A percentile compares a stretch with the other conserved stretches of the same genome.
These are phyloP conservation scores for Orestias chungarensis DNA, from an alignment of 2,797 vertebrate genomes.

Conservation along the genomic window DNA sequence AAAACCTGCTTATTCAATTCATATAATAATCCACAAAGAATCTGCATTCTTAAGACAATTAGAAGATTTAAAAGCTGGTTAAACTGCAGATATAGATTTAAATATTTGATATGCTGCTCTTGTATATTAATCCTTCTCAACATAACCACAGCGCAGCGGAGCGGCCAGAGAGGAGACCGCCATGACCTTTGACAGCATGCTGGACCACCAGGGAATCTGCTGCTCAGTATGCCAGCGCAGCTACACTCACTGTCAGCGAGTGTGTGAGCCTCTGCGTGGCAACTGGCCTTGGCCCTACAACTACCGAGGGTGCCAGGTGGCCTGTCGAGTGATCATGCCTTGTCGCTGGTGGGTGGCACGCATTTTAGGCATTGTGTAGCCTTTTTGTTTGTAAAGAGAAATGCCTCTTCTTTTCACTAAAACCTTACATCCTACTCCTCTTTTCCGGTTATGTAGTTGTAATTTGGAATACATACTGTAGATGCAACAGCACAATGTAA, in stretches of 20 bases:
- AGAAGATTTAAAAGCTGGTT: constrained; percentile 42
- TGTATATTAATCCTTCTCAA: constrained; percentile 48
- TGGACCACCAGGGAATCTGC: constrained; percentile 94
- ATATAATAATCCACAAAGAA: constrained; percentile 46
- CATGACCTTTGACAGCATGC: constrained; percentile 91
- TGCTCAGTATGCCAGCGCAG: constrained; percentile 90
- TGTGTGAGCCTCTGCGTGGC: constrained; percentile 90
- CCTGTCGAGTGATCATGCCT: constrained; percentile 92
- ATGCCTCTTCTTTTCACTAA: neutral
- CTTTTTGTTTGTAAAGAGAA: constrained; percentile 6
- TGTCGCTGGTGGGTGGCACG: constrained; percentile 97
- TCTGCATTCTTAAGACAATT: constrained; percentile 37
- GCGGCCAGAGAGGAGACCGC: constrained; percentile 81
- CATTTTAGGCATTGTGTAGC: constrained; percentile 87
- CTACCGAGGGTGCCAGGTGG: constrained; percentile 88
- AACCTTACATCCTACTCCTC: neutral
- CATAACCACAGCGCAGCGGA: constrained; percentile 76
- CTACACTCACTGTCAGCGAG: constrained; percentile 90
- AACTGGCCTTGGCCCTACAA: constrained; percentile 91
- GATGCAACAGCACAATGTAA: constrained; percentile 52
- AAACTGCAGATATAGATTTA: constrained; percentile 60
- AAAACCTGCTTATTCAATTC: too few relatives aligned
- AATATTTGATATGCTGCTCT: constrained; percentile 12
- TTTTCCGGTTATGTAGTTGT: constrained; percentile 26
- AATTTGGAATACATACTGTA: constrained; percentile 17